Evolutionary conservation across 2,113 vertebrate species (phyloP), one percentile per base, ranked within the genome.

Genomic region (Clupea harengus): DNA sequence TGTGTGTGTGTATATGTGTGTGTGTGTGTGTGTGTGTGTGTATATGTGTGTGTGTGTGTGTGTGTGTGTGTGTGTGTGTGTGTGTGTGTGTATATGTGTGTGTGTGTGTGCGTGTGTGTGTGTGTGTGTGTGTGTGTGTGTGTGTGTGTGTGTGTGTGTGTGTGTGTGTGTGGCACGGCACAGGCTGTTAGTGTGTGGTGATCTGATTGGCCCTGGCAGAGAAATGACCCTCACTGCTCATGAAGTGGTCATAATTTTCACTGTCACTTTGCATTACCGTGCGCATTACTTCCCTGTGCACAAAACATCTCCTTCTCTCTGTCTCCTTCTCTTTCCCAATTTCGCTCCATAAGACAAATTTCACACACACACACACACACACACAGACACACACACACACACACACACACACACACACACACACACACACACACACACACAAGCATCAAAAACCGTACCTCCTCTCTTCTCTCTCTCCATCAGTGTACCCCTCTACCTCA

Each of bases 201-300:
- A 75, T 32, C 39, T 75, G 67, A 75, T 75, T 32, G 67, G 25
- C 8, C 32, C 28, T 75, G 67, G 67, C 67, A 32, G 67, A 75
- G 67, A 75, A 75, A 75, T 75, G 67, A 75, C 28, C 67, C 67
- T 75, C 67, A 39, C 28, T 75, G 67, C 67, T 75, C 67, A 32
- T 75, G 67, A 75, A 75, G 67, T 75, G 67, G 67, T 75, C 67
- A 75, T 75, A 75, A 75, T 75, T 75, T 75, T 39, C 67, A 75
- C 67, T 75, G 67, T 75, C 67, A 75, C 67, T 75, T 75, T 75
- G 67, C 67, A 75, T 75, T 75, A 75, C 28, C 0, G 13, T 75
- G 67, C 67, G 13, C 67, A 75, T 75, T 75, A 75, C 67, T 75
- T 75, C 67, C 2, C 67, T 75, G 67, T 17, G 39, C 52, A 25